Evolutionary conservation across 2,113 vertebrate species (phyloP).

Genomic region (Dendropsophus ebraccatus): DNA sequence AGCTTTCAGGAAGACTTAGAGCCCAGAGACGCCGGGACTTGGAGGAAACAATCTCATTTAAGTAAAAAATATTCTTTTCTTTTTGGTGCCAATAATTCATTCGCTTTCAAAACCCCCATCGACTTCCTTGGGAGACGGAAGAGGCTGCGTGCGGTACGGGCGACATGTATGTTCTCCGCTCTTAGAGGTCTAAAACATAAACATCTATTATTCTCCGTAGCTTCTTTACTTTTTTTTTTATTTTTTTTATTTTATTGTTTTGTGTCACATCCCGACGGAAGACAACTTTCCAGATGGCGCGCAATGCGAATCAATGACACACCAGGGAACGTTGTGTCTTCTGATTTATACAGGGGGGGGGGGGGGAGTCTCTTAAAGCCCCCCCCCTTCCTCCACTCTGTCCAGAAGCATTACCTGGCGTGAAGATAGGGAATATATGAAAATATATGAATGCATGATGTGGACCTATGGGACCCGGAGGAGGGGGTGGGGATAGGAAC

Average conservation of each 20-base stretch:
- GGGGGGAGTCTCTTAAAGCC: slow-evolving; percentile 26
- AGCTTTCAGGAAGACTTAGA: slow-evolving; percentile 37
- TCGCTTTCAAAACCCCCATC: neutral
- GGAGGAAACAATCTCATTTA: slow-evolving; percentile 26
- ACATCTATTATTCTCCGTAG: slow-evolving; percentile 22
- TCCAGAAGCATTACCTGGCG: slow-evolving; percentile 46
- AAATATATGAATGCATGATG: slow-evolving; percentile 40
- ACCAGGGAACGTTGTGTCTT: slow-evolving; percentile 25
- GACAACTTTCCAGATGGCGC: slow-evolving; percentile 55
- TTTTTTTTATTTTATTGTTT: neutral
- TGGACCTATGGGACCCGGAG: slow-evolving; percentile 41
- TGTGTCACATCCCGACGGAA: slow-evolving; percentile 17
- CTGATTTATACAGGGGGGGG: slow-evolving; percentile 43
- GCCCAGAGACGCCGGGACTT: slow-evolving; percentile 8
- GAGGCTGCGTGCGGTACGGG: neutral
- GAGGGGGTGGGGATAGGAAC: slow-evolving; percentile 27
- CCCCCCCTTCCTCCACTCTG: neutral
- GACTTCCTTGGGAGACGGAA: neutral
- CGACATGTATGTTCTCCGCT: neutral
- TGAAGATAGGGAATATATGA: slow-evolving; percentile 27
- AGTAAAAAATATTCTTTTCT: slow-evolving; percentile 9
- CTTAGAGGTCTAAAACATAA: neutral
- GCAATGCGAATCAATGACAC: slow-evolving; percentile 53
- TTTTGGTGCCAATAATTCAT: slow-evolving; percentile 35
- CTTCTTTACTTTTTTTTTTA: neutral